Evolutionary conservation across 2,113 vertebrate species (phyloP).

Genomic region (Spheniscus mendiculus): DNA sequence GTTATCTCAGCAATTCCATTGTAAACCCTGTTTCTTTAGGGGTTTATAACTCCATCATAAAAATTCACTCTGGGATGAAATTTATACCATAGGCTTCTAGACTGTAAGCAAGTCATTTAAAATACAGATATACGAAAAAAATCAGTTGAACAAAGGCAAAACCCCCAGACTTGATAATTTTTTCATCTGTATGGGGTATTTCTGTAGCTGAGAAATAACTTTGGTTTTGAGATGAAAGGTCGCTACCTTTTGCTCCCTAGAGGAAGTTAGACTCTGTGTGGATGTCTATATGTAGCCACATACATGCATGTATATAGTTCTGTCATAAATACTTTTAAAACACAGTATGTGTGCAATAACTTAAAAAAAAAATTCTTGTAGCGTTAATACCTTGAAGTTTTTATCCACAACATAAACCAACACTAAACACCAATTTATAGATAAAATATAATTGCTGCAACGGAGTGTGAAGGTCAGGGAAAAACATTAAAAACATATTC

Average conservation of each 20-base stretch:
- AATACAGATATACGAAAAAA: constrained; percentile 1
- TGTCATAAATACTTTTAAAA: constrained; percentile 17
- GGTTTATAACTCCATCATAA: constrained; percentile 76
- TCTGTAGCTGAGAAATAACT: not conserved
- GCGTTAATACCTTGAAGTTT: constrained; percentile 17
- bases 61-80: constrained; percentile 75
- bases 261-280: not conserved
- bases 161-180: not conserved
- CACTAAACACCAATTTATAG: constrained; percentile 63
- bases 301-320: not conserved
- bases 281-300: not conserved
- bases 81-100: constrained; percentile 56
- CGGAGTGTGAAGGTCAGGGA: not conserved
- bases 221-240: not conserved
- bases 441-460: constrained; percentile 34
- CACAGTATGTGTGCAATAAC: not conserved
- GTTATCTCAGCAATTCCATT: constrained; percentile 79
- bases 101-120: constrained; percentile 40
- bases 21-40: constrained; percentile 72
- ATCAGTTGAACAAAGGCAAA: not conserved
- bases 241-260: not conserved
- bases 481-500: constrained; percentile 35
- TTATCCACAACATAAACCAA: constrained; percentile 31
- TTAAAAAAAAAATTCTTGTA: not conserved
- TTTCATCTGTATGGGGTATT: not conserved